Evolutionary conservation across 2,113 vertebrate genomes (phyloP), one percentile per base, ranked within the genome.

Genomic region (Cynocephalus volans): DNA sequence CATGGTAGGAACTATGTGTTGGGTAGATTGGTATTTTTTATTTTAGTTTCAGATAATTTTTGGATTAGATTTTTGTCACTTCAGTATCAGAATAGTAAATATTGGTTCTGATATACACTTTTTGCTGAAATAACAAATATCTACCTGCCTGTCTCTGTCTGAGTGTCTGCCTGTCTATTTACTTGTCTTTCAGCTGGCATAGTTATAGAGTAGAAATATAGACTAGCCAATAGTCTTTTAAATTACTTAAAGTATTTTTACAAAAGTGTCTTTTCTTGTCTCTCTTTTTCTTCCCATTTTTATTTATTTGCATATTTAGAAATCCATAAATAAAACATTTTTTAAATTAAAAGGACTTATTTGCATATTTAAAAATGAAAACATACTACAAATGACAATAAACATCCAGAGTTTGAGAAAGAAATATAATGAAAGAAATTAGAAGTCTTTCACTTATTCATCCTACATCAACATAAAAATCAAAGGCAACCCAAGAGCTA

Each of bases 401-500:
- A 93, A 73, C 17, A 67, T 73, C 13, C 75, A 31, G 6, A 0
- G 3, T 70, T 0, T 72, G 8, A 33, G 54, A 24, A 91, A 94
- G 36, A 24, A 85, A 92, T 1, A 89, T 64, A 89, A 56, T 52
- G 36, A 65, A 79, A 96, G 6, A 85, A 62, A 72, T 0, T 50
- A 3, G 6, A 86, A 92, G 17, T 19, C 10, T 48, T 45, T 87
- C 84, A 48, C 41, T 23, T 86, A 70, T 45, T 85, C 81, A 76
- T 79, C 52, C 28, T 6, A 54, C 24, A 86, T 65, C 24, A 95
- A 85, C n/a, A 75, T 80, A 80, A 92, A 89, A 82, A 87, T 80
- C 36, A 96, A 93, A 96, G 7, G 33, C 9, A 76, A 94, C 15
- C 48, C 9, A 67, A 81, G 12, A 50, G 4, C 14, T 45, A 84